Evolutionary conservation across 2,797 vertebrate genomes (phyloP), one percentile per base, ranked within the genome.

Genomic region (Brachyrhaphis roseni): DNA sequence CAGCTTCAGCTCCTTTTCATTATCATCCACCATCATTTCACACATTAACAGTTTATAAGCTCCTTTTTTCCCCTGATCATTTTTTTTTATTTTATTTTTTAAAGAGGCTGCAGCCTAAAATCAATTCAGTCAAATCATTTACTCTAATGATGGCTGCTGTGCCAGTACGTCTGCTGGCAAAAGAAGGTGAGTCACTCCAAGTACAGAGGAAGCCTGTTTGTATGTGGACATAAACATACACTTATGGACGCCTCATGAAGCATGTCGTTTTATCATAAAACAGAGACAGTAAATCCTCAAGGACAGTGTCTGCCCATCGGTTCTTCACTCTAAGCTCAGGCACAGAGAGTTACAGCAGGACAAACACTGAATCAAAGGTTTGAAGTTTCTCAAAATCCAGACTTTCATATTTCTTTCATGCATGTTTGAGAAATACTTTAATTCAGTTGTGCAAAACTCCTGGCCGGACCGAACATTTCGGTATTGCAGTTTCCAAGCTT

Each of bases 1-100:
- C 78, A n/a, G 83, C 87, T 92, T 92, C 81, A 88, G 89, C 90
- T 94, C 92, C 89, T 92, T 93, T 92, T 93, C 92, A 93, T 93
- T 86, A 92, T 90, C 88, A 84, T 90, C 85, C 89, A n/a, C 81
- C 82, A 87, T 79, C 82, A 79, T 83, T 89, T 94, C 90, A 93
- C 91, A 87, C 90, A 92, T 92, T 87, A 92, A 84, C 84, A 59
- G 82, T 92, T 93, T 93, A 89, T 93, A 93, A 94, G 93, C 90
- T 87, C 78, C 79, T 85, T 88, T 84, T 83, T 77, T 80, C 75
- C 4, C 51, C 5, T 26, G 7, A 82, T 86, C 89, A 86, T 86
- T 90, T 78, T 57, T 11, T n/a, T 53, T 55, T n/a, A 39, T 51
- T 15, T 53, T 34, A 0, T 62, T 51, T 53, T 84, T 76, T 81